phyloP scores from a whole-genome alignment of 2,797 vertebrate species.

The Poeciliopsis turneri region DNA sequence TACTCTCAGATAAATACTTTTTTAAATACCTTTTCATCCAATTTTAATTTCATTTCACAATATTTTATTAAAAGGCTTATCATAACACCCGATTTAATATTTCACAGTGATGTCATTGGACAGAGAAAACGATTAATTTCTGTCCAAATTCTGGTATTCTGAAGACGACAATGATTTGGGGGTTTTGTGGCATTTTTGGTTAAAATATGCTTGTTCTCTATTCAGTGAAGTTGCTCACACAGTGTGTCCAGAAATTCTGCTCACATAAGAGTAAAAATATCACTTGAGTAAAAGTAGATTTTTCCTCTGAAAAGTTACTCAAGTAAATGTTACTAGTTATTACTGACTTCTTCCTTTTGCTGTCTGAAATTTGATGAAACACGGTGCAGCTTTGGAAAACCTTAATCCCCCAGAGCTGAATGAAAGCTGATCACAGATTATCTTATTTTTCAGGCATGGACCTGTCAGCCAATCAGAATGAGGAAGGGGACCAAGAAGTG shows the following conservation, averaged over 20 bases:
- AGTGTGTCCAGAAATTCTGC: too few relatives aligned
- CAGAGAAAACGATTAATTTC: background rate
- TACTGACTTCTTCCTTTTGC: background rate
- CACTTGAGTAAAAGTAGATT: background rate
- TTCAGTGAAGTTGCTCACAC: background rate
- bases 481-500: conserved; percentile 95
- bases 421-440: conserved; percentile 38
- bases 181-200: background rate
- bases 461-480: conserved; percentile 95
- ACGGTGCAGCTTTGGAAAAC: background rate
- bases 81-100: background rate
- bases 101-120: background rate
- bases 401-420: conserved; percentile 21
- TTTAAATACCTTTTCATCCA: background rate
- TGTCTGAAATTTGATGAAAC: conserved; percentile 13
- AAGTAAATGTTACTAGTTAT: background rate
- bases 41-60: background rate
- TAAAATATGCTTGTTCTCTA: background rate
- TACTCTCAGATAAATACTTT: background rate
- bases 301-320: background rate
- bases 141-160: background rate
- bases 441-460: conserved; percentile 86
- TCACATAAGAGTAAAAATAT: background rate
- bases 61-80: background rate
- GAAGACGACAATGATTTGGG: too few relatives aligned